phyloP scores from a whole-genome alignment of 2,113 vertebrate genomes.

The Microcebus griseorufus region DNA sequence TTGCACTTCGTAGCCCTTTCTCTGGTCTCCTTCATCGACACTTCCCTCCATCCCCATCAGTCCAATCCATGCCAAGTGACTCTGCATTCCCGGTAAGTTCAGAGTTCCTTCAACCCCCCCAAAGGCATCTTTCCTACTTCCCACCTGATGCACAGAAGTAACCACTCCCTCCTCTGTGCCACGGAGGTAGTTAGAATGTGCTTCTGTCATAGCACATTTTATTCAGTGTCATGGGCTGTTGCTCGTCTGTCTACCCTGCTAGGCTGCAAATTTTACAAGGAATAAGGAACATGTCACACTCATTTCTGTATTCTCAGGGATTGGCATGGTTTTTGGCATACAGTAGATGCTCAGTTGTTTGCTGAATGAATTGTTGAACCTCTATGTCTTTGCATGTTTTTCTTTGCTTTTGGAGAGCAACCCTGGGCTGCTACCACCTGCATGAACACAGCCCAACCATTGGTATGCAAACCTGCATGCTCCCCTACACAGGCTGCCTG shows the following conservation, averaged over 20 bases:
- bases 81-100: neutral
- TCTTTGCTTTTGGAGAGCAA: neutral
- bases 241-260: neutral
- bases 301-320: neutral
- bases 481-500: too few relatives aligned
- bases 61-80: neutral
- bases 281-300: rapidly evolving
- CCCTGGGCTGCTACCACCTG: too few relatives aligned
- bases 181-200: rapidly evolving
- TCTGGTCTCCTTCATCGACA: rapidly evolving
- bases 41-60: neutral
- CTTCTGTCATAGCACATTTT: rapidly evolving
- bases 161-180: neutral
- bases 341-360: neutral
- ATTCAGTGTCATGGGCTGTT: neutral
- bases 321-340: neutral
- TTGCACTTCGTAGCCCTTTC: neutral
- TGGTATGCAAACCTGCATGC: too few relatives aligned
- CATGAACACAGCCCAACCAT: too few relatives aligned
- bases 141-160: neutral
- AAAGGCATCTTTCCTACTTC: neutral
- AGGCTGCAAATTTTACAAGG: rapidly evolving
- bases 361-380: neutral
- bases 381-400: neutral
- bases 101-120: neutral